Evolutionary conservation across 2,113 vertebrate species (phyloP), one percentile per base, ranked within the genome.

Genomic region (Cryptomyrus ogoouensis): DNA sequence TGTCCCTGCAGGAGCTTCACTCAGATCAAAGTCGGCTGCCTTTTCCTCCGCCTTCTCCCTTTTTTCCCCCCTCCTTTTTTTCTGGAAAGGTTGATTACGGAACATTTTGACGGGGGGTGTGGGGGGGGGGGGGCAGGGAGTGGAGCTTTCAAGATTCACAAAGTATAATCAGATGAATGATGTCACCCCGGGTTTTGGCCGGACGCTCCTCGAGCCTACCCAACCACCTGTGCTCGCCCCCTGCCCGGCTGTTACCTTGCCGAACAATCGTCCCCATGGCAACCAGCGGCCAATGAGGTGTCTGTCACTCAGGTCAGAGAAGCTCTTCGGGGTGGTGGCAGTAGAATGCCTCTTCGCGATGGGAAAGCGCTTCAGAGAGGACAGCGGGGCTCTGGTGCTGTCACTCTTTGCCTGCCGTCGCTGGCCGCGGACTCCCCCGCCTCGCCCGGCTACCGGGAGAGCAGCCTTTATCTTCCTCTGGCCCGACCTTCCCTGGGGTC

Each of bases 11-110:
- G 93, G 93, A 94, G 94, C 88, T 52, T 85, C 80, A 49, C 56
- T 91, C 89, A 94, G 93, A 95, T 95, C 94, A 95, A 95, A 95
- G 94, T 56, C 80, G 46, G 53, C 52, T 44, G 77, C 88, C 89
- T 89, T 88, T 49, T 91, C 84, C 42, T 88, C 88, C 88, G 88
- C 66, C 70, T 62, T 83, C 74, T 90, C 80, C 91, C 49, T 74
- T 70, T 77, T 77, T 89, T 27, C 53, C 77, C 83, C 80, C 90
- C 56, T 92, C 90, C 80, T 84, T 92, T 90, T 89, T 89, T 87
- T 90, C 87, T 86, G 80, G 90, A 90, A 93, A 89, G 92, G 83
- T 56, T 92, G 90, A 92, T 92, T 93, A 92, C 83, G 83, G 92
- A 88, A 89, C 91, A 92, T 91, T 89, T 90, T 49, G n/a, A 87